phyloP scores from a whole-genome alignment of 1,140 invertebrate species.

The Trichoplusia ni region DNA sequence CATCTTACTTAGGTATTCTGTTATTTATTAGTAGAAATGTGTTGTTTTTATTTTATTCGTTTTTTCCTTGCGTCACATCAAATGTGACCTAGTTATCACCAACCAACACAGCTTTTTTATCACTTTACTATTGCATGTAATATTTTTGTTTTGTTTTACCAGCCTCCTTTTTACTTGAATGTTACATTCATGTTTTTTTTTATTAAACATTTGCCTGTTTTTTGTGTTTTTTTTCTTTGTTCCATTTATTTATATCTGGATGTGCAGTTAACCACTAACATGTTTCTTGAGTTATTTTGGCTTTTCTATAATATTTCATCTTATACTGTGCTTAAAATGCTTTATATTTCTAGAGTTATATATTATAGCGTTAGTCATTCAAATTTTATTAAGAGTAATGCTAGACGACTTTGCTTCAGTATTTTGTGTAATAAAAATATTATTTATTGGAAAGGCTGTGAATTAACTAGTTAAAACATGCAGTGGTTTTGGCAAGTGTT shows the following conservation, averaged over 20 bases:
- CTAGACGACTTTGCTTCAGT: slow-evolving; percentile 18
- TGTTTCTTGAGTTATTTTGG: not conserved
- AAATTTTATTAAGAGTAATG: slow-evolving; percentile 23
- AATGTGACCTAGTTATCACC: slow-evolving; percentile 16
- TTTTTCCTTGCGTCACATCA: slow-evolving; percentile 5
- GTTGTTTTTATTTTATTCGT: slow-evolving; percentile 4
- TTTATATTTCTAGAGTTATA: slow-evolving; percentile 10
- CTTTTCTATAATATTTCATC: not conserved
- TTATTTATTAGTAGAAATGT: slow-evolving; percentile 8
- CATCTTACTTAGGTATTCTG: not conserved
- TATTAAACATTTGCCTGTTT: slow-evolving; percentile 22
- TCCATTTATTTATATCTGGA: not conserved
- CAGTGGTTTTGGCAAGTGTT: not conserved
- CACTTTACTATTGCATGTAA: slow-evolving; percentile 1
- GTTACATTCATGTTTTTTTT: slow-evolving; percentile 19
- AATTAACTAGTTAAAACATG: not conserved
- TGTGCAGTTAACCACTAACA: not conserved
- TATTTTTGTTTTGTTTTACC: slow-evolving; percentile 12
- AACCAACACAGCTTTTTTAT: not conserved
- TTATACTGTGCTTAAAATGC: not conserved
- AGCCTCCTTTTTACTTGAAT: not conserved
- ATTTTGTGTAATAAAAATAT: not conserved
- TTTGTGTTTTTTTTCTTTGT: not conserved
- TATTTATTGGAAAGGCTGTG: slow-evolving; percentile 22
- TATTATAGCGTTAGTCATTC: slow-evolving; percentile 20